Evolutionary conservation across 2,888 invertebrate species (phyloP).

Genomic region (Drosophila imparisetae): DNA sequence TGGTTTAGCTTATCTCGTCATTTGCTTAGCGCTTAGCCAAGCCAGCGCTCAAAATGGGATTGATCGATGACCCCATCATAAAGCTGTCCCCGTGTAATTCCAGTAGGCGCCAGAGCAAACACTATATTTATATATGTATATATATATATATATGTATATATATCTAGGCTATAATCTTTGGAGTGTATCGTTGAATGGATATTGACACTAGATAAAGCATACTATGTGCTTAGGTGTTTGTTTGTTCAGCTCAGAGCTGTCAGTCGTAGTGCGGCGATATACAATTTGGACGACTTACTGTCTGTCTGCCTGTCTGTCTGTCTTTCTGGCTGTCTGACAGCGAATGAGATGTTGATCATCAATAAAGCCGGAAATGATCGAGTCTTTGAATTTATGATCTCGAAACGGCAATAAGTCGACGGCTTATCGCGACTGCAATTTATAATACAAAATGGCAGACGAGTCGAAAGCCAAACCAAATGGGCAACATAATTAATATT

Average conservation of each 20-base stretch:
- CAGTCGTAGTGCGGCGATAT: constrained; percentile 24
- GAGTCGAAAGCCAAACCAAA: constrained; percentile 40
- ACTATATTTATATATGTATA: not conserved
- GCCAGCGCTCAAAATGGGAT: not conserved
- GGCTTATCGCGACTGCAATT: constrained; percentile 76
- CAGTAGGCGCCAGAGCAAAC: constrained; percentile 69
- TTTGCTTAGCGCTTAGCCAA: constrained; percentile 34
- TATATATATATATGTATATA: not conserved
- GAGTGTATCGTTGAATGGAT: constrained; percentile 23
- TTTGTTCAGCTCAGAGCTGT: constrained; percentile 18
- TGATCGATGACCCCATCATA: constrained; percentile 68
- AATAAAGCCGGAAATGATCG: constrained; percentile 71
- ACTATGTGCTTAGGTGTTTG: not conserved
- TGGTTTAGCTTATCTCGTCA: constrained; percentile 33
- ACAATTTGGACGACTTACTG: constrained; percentile 6
- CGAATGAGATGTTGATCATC: constrained; percentile 50
- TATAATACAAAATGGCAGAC: constrained; percentile 79
- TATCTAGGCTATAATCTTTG: constrained; percentile 26
- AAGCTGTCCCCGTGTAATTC: constrained; percentile 71
- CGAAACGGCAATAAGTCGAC: constrained; percentile 60
- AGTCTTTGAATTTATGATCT: constrained; percentile 48
- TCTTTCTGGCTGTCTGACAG: not conserved
- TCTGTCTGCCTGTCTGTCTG: not conserved
- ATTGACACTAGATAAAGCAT: constrained; percentile 26
- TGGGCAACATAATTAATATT: constrained; percentile 80